phyloP scores from a whole-genome alignment of 2,888 invertebrate species.

The Eupithecia exiguata region DNA sequence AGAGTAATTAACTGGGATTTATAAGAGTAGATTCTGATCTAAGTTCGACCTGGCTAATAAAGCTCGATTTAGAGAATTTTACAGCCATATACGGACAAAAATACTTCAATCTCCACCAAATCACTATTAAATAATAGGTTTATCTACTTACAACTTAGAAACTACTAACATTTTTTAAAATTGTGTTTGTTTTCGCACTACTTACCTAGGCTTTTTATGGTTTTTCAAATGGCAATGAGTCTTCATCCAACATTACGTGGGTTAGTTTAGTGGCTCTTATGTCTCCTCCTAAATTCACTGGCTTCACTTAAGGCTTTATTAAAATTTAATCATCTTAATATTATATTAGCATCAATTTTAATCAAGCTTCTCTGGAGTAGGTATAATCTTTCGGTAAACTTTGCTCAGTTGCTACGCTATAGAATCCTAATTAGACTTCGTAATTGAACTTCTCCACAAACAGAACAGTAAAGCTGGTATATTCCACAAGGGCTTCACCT shows the following conservation, averaged over 20 bases:
- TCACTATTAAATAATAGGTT: background rate
- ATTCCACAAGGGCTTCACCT: background rate
- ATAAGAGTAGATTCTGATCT: conserved; percentile 49
- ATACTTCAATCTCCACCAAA: background rate
- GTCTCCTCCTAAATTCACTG: background rate
- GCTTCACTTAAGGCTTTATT: background rate
- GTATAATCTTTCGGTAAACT: background rate
- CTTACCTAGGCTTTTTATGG: background rate
- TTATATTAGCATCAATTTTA: background rate
- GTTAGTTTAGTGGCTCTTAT: background rate
- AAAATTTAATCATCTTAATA: background rate
- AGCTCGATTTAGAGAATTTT: background rate
- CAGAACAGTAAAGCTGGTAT: background rate
- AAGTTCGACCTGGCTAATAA: conserved; percentile 57
- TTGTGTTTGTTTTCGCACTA: background rate
- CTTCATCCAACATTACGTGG: background rate
- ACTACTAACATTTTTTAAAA: background rate
- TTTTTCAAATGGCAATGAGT: background rate
- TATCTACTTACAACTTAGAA: background rate
- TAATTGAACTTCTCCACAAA: conserved; percentile 1
- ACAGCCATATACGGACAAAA: background rate
- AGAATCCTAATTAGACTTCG: conserved; percentile 13
- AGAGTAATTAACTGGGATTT: conserved; percentile 63
- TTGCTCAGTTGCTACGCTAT: conserved; percentile 5
- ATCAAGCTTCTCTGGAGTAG: background rate